Percentiles rank a stretch among this genome's conserved stretches.
phyloP scores from a whole-genome alignment of 1,140 invertebrate species.

The Meloidogyne exigua region DNA sequence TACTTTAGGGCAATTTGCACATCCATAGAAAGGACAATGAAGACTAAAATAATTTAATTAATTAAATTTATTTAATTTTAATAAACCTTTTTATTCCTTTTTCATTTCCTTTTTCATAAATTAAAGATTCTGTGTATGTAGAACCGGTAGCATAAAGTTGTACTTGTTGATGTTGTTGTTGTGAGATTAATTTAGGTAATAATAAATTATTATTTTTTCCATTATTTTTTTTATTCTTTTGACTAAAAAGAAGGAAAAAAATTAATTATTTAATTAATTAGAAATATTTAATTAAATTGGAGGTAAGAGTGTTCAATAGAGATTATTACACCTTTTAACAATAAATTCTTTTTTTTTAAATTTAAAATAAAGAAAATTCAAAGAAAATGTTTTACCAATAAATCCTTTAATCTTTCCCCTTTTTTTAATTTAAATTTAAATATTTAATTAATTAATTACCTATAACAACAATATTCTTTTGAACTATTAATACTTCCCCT shows the following conservation, averaged over 20 bases:
- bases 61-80: neutral
- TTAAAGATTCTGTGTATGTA: slow-evolving; percentile 15
- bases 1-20: neutral
- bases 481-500: neutral
- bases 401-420: no score
- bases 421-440: no score
- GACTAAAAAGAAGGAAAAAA: neutral
- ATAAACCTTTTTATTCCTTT: slow-evolving; percentile 1
- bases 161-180: slow-evolving; percentile 9
- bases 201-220: neutral
- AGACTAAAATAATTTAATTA: neutral
- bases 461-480: slow-evolving; percentile 2
- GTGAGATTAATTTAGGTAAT: neutral
- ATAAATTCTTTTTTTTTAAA: no score
- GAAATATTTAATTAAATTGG: no score
- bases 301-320: no score
- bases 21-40: neutral
- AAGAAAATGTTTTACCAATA: no score
- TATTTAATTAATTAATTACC: neutral
- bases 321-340: no score
- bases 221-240: neutral
- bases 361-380: no score
- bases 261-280: neutral
- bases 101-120: slow-evolving; percentile 12
- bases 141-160: slow-evolving; percentile 12